phyloP scores from a whole-genome alignment of 2,113 vertebrate species.

The Boulengeromyrus knoepffleri region DNA sequence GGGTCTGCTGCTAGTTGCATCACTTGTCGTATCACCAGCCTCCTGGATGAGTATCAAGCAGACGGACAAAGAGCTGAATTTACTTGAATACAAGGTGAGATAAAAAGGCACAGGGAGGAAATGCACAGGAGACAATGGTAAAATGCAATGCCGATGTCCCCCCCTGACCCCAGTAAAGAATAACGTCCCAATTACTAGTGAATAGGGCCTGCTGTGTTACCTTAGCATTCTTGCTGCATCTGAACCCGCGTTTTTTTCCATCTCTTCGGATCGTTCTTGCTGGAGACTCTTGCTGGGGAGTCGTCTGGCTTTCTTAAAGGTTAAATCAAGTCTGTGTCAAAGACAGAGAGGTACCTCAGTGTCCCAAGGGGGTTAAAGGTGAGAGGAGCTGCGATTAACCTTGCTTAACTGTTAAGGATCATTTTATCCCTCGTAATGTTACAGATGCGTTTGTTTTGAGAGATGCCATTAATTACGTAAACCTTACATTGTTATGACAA shows the following conservation, averaged over 20 bases:
- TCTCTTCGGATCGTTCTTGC: background rate
- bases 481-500: conserved; percentile 15
- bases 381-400: conserved; percentile 37
- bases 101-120: conserved; percentile 31
- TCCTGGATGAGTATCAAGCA: conserved; percentile 24
- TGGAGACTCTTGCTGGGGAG: conserved; percentile 36
- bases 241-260: conserved; percentile 13
- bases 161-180: conserved; percentile 28
- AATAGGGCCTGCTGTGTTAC: conserved; percentile 34
- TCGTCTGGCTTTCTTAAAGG: conserved; percentile 38
- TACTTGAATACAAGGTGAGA: background rate
- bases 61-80: conserved; percentile 15
- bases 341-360: conserved; percentile 27
- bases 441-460: conserved; percentile 23
- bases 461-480: background rate
- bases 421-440: conserved; percentile 14
- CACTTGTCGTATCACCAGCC: background rate
- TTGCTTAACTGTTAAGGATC: conserved; percentile 26
- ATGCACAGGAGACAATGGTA: conserved; percentile 14
- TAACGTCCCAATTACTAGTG: conserved; percentile 39
- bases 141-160: conserved; percentile 27
- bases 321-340: conserved; percentile 45
- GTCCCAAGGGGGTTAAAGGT: conserved; percentile 29
- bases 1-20: background rate
- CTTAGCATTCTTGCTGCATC: conserved; percentile 35